A percentile compares a stretch with the other conserved stretches of the same genome.
phyloP scores from a whole-genome alignment of 2,113 vertebrate species.

The Illadopsis cleaveri region DNA sequence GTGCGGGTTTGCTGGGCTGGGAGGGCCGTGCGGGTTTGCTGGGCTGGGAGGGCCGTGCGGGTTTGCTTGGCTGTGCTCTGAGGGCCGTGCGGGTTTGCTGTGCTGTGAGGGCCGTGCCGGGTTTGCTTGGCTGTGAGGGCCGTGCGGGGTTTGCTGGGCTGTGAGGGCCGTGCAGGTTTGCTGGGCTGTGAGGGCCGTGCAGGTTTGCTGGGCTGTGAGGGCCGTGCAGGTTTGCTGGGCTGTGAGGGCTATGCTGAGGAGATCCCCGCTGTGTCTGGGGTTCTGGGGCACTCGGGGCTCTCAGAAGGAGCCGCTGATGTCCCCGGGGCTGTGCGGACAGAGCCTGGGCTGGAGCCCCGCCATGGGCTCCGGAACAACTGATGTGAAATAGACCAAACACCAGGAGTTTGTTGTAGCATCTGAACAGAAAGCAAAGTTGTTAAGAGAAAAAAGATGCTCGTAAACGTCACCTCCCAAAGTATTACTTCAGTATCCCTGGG shows the following conservation, averaged over 20 bases:
- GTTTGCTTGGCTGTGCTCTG: not conserved
- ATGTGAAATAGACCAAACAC: not conserved
- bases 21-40: too few relatives aligned
- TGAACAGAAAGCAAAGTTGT: not conserved
- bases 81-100: not conserved
- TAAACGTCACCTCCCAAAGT: fast-evolving
- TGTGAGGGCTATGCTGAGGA: not conserved
- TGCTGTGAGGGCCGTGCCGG: not conserved
- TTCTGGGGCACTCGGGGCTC: not conserved
- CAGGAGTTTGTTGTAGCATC: fast-evolving
- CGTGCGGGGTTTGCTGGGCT: not conserved
- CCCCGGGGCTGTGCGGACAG: not conserved
- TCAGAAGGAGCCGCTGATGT: not conserved
- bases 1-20: not conserved
- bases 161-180: not conserved
- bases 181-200: not conserved
- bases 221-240: not conserved
- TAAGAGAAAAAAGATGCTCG: not conserved
- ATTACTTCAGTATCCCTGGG: fast-evolving
- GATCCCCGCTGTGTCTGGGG: not conserved
- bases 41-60: not conserved
- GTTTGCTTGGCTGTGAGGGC: not conserved
- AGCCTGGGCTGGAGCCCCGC: not conserved
- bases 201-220: not conserved
- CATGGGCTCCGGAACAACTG: fast-evolving